Evolutionary conservation across 2,113 vertebrate genomes (phyloP), one percentile per base, ranked within the genome.

Genomic region (Osmerus mordax): DNA sequence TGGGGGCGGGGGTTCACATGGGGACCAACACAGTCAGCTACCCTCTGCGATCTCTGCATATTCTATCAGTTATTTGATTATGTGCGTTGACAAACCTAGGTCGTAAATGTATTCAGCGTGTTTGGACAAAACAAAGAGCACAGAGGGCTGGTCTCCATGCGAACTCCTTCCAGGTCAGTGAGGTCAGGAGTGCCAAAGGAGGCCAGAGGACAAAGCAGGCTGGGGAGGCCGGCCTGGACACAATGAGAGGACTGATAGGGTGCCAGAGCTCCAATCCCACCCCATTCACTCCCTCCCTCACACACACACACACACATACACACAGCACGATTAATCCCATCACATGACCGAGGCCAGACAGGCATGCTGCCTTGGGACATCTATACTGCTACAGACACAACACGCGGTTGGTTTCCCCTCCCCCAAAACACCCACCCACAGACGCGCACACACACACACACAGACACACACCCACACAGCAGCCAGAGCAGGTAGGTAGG

Each of bases 21-120:
- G 11, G 13, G 58, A 59, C 9, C 15, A 25, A 15, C 54, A 25
- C 69, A 76, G 70, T 78, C 82, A 71, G 59, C 68, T 69, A 16
- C 64, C 64, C 69, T 59, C 36, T 59, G 63, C 61, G 53, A 63
- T 55, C 56, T 69, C 25, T 28, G 70, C 76, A 78, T 78, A 73
- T 73, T 73, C 77, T 80, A 79, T 65, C 78, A 67, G 73, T 67
- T 82, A 72, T 84, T 73, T 79, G 80, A 86, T 86, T 78, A 86
- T 77, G 65, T 73, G 71, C 55, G 67, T 74, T 77, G 71, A 78
- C 75, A 86, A 76, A 86, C 70, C 69, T 61, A 18, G 51, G 65
- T 58, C 36, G 29, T 54, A 61, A 81, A 81, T 78, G 74, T 75
- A 83, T 86, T 82, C 84, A 53, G 68, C 53, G 72, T 69, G 68